Conservation (phyloP, 2,113 vertebrate species). For the Corynorhinus townsendii region DNA sequence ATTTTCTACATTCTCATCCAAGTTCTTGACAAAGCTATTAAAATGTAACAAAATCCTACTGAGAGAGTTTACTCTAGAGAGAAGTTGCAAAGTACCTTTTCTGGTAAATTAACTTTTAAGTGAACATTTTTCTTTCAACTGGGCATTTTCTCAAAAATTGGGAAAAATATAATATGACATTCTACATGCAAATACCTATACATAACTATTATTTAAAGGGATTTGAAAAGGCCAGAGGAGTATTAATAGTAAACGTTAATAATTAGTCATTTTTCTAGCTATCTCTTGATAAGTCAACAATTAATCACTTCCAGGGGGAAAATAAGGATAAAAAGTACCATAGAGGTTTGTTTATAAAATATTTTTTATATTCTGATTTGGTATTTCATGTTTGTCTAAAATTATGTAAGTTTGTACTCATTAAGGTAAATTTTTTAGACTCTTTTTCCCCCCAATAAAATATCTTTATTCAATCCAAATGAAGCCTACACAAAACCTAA, state of each 20-base stretch:
- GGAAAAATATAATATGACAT: neutral
- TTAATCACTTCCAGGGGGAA: conserved; percentile 1
- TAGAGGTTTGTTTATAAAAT: neutral
- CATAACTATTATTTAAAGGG: neutral
- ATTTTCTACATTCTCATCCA: neutral
- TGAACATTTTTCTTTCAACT: neutral
- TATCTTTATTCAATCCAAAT: conserved; percentile 10
- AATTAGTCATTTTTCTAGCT: neutral
- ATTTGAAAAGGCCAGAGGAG: neutral
- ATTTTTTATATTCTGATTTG: neutral
- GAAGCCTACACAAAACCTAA: neutral
- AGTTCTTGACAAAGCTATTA: conserved; percentile 30
- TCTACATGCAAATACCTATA: neutral
- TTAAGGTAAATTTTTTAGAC: neutral
- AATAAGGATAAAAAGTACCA: neutral
- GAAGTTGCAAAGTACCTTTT: neutral
- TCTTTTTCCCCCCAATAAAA: neutral
- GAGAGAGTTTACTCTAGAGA: neutral
- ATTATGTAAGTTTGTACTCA: neutral
- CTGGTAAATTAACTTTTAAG: conserved; percentile 41
- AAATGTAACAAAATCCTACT: neutral
- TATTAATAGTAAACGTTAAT: neutral
- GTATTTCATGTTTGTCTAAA: conserved; percentile 2
- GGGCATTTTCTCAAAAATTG: neutral
- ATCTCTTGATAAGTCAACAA: neutral